Evolutionary conservation across 2,797 vertebrate species (phyloP).

Genomic region (Chelon auratus): DNA sequence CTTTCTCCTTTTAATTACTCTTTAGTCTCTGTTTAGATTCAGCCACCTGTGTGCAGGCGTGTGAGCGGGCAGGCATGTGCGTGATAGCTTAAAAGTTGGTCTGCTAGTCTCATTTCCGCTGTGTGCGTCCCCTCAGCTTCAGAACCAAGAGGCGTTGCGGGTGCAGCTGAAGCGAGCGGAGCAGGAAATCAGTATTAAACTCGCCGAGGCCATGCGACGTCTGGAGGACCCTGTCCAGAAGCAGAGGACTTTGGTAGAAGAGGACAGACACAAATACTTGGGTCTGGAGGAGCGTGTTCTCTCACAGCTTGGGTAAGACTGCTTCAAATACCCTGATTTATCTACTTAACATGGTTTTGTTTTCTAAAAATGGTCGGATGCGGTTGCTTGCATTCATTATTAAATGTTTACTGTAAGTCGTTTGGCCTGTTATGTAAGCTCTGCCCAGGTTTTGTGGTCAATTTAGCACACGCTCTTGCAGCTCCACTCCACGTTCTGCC

Average conservation of each 20-base stretch:
- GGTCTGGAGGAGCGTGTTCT: conserved; percentile 91
- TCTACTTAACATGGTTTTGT: not conserved
- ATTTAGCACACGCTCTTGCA: conserved; percentile 25
- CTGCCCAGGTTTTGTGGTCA: conserved; percentile 9
- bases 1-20: conserved; percentile 26
- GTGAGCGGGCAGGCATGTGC: not conserved
- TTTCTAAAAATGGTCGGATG: conserved; percentile 12
- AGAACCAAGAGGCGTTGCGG: conserved; percentile 94
- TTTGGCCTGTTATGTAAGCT: conserved; percentile 13
- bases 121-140: conserved; percentile 85
- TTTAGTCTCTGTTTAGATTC: not conserved
- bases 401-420: conserved; percentile 16
- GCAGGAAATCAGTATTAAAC: conserved; percentile 91
- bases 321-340: not conserved
- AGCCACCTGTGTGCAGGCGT: conserved; percentile 3
- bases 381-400: conserved; percentile 27
- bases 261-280: conserved; percentile 95
- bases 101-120: conserved; percentile 4
- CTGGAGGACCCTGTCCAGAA: conserved; percentile 93
- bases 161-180: conserved; percentile 93
- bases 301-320: conserved; percentile 88
- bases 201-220: conserved; percentile 88
- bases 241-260: conserved; percentile 93
- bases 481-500: conserved; percentile 37
- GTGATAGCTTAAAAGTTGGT: not conserved